Evolutionary conservation across 2,888 invertebrate genomes (phyloP), one percentile per base, ranked within the genome.

Genomic region (Scaptomyza polygonia): DNA sequence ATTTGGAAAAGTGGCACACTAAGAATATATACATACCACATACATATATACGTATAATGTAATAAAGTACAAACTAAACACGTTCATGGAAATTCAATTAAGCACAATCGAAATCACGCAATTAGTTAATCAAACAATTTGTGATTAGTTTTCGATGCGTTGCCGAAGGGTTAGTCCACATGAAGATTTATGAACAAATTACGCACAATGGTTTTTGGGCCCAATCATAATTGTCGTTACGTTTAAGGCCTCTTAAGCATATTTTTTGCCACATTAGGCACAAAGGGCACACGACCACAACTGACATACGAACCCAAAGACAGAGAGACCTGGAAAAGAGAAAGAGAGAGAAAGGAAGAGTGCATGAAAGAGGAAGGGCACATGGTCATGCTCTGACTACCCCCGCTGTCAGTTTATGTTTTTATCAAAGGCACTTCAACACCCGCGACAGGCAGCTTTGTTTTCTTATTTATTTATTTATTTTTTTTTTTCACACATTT

Each of bases 51-150:
- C 29, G 2, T 45, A 16, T 75, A 71, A 32, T 63, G 67, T 58
- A 53, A 79, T 79, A 82, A 82, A 72, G 57, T 29, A 45, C 36
- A 47, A 57, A 75, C 47, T 54, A 47, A 55, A 48, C 57, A 61
- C 27, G 65, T 72, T 61, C 67, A 85, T 87, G 85, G 87, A 88
- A 87, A 87, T 88, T 85, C 84, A 85, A 85, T 85, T 85, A 85
- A 68, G 86, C 64, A 67, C 88, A 89, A 89, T 89, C 89, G 83
- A 88, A 90, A 89, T 88, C 89, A 89, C 87, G 89, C 90, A 89
- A 90, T 89, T 90, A 89, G 89, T 89, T 89, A 90, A 90, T 89
- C 88, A 90, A 89, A 90, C 88, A 90, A 77, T 87, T 83, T 82
- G 88, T 83, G 82, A 83, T 83, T 83, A 67, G 69, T 52, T 52